Evolutionary conservation across 2,797 vertebrate species (phyloP).

Genomic region (Pseudochromis fuscus): DNA sequence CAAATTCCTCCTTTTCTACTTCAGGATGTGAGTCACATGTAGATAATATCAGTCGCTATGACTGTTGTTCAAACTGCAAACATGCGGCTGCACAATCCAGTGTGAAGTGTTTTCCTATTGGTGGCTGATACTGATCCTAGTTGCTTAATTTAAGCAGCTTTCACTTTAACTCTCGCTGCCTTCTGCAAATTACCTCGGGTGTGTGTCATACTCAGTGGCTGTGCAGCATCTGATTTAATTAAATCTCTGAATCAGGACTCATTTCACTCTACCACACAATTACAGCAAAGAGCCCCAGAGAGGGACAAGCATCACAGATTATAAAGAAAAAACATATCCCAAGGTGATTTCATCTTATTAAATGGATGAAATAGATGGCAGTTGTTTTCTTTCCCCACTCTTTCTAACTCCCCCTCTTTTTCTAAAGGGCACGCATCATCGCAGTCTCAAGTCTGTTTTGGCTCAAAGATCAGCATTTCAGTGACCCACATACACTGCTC

Average conservation of each 20-base stretch:
- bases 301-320: constrained; percentile 42
- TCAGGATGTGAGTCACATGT: constrained; percentile 46
- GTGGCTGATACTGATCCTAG: constrained; percentile 27
- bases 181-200: constrained; percentile 41
- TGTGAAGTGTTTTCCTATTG: constrained; percentile 21
- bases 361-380: constrained; percentile 46
- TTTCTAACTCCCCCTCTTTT: constrained; percentile 11
- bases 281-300: constrained; percentile 76
- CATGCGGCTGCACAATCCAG: constrained; percentile 16
- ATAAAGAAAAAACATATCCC: constrained; percentile 46
- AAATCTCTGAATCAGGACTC: constrained; percentile 75
- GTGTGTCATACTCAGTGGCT: constrained; percentile 57
- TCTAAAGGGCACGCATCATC: constrained; percentile 58
- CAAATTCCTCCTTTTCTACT: constrained; percentile 15
- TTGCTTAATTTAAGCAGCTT: constrained; percentile 53
- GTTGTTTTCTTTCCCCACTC: constrained; percentile 30
- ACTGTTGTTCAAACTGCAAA: constrained; percentile 20
- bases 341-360: constrained; percentile 57
- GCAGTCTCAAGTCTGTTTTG: constrained; percentile 62
- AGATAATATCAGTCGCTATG: constrained; percentile 7
- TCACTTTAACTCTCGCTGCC: constrained; percentile 31
- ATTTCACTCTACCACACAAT: constrained; percentile 77
- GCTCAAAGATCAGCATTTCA: constrained; percentile 71
- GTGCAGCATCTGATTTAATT: constrained; percentile 78
- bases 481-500: constrained; percentile 74